Evolutionary conservation across 2,113 vertebrate genomes (phyloP), one percentile per base, ranked within the genome.

Genomic region (Astatoreochromis straeleni): DNA sequence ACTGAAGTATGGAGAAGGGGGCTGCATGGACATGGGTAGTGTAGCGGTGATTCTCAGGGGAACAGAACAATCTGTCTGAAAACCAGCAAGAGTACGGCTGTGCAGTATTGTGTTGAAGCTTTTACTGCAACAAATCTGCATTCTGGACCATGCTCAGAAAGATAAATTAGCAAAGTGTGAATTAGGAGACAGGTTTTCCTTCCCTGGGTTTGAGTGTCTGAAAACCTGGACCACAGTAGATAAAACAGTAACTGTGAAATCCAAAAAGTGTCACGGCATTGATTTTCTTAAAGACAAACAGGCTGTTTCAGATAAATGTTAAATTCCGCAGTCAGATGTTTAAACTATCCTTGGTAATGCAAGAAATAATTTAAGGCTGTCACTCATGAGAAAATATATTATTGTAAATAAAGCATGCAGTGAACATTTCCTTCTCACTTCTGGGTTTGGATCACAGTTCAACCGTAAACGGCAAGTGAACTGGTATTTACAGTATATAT

Each of bases 401-500:
- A 89, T 51, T 40, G 24, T 88, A 86, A 88, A 89, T 90, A 89
- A 90, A 58, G 51, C 68, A 92, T 87, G 68, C 80, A 86, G 80
- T 60, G 47, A 86, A 87, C 31, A 86, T 86, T 92, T 75, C 83
- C 80, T 84, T 47, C 70, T 82, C 63, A 85, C 42, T 85, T 79
- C 40, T 60, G 57, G 80, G 80, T 89, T 82, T 79, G 45, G 73
- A 78, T 78, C 45, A 78, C 45, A 13, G 45, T 78, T 29, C 73
- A 78, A 49, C 29, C 4, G 45, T 49, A 78, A 78, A 51, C 2
- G 7, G 42, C 45, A 78, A 78, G 45, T 78, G 45, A 78, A 78
- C 73, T n/a, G 26, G 16, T 78, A 78, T 49, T 49, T 21, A 21
- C 21, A 21, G 21, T 49, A 78, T 78, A 78, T n/a, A 19, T 5